phyloP scores from a whole-genome alignment of 2,797 vertebrate genomes.

The Cyclura pinguis region DNA sequence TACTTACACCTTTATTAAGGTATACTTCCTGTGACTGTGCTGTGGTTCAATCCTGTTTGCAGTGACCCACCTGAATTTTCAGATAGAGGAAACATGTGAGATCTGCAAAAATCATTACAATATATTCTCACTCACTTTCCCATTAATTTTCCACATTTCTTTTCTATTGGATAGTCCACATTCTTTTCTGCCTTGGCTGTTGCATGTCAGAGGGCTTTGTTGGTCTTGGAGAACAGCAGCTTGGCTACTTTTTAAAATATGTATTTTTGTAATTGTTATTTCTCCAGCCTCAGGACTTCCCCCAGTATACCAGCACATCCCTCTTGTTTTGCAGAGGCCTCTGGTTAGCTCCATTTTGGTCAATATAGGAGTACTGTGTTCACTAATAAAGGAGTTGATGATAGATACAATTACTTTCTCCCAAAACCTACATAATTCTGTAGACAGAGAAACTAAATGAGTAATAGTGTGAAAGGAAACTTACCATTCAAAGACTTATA shows the following conservation, averaged over 20 bases:
- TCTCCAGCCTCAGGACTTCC: background rate
- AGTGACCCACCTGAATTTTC: background rate
- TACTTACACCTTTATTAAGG: background rate
- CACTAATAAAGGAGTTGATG: background rate
- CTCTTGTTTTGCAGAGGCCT: background rate
- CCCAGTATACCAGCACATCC: background rate
- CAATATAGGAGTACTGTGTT: background rate
- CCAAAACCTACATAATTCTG: conserved; percentile 14
- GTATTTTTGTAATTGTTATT: background rate
- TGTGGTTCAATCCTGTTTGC: background rate
- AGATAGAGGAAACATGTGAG: background rate
- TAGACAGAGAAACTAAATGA: background rate
- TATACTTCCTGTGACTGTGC: background rate
- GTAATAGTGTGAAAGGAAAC: conserved; percentile 59
- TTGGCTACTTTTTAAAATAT: background rate
- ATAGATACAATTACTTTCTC: conserved; percentile 46
- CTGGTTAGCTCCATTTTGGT: background rate
- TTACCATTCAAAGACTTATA: conserved; percentile 53
- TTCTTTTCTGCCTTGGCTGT: background rate
- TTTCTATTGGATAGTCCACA: background rate
- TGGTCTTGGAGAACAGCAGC: background rate
- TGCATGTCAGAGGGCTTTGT: background rate
- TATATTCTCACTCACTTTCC: background rate
- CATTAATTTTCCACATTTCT: background rate
- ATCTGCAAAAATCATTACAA: too few relatives aligned